These are phyloP conservation scores for Troglohyphantes excavatus DNA, from an alignment of 2,888 invertebrate genomes.

Conservation along the genomic window DNA sequence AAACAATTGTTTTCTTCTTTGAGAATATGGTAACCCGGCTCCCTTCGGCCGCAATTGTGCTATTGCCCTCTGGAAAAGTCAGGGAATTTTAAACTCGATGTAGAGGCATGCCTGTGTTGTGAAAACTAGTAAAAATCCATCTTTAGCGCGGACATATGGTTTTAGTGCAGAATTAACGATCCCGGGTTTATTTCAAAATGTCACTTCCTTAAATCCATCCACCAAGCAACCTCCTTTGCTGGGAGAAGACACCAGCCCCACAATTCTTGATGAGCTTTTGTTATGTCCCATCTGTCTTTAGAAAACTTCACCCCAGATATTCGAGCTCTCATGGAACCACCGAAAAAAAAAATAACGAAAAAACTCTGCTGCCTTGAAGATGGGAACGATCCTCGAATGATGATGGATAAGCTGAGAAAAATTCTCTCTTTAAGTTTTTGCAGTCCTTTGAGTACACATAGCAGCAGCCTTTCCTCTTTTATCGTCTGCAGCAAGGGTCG, in stretches of 20 bases:
- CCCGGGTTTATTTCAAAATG: too few relatives aligned
- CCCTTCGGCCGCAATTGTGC: too few relatives aligned
- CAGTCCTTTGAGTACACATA: background rate
- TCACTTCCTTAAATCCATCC: too few relatives aligned
- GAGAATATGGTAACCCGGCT: too few relatives aligned
- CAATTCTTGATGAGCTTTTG: constrained; percentile 47
- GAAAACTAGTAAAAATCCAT: too few relatives aligned
- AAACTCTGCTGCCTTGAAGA: background rate
- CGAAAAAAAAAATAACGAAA: background rate
- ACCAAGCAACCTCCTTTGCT: background rate
- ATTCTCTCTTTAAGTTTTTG: constrained; percentile 42
- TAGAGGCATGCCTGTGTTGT: too few relatives aligned
- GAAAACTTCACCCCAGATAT: constrained; percentile 1
- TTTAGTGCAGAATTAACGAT: too few relatives aligned
- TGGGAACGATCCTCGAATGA: constrained; percentile 61
- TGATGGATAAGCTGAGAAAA: constrained; percentile 74
- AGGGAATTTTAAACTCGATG: too few relatives aligned
- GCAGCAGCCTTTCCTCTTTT: constrained; percentile 10
- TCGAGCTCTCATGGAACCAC: background rate
- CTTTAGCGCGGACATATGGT: too few relatives aligned
- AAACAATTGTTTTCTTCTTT: too few relatives aligned
- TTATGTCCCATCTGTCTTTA: constrained; percentile 36
- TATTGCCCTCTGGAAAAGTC: too few relatives aligned
- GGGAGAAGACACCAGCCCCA: background rate
- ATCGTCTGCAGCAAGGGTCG: too few relatives aligned